phyloP scores from a whole-genome alignment of 53 echinoderm and acorn worm species.

The Hippasteria phrygiana region DNA sequence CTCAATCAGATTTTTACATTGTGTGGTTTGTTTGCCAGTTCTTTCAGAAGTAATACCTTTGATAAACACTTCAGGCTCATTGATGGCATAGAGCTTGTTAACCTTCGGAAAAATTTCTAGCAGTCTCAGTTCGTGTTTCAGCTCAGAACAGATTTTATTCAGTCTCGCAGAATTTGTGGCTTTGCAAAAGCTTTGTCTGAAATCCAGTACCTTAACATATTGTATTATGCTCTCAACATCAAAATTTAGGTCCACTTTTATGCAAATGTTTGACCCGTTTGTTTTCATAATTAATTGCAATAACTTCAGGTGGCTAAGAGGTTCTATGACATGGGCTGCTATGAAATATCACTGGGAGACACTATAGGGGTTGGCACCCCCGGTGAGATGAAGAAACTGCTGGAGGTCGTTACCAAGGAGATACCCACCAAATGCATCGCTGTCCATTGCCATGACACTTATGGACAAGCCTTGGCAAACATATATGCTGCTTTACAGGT shows the following conservation, averaged over 20 bases:
- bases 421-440: constrained; percentile 82
- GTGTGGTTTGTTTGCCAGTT: too few relatives aligned
- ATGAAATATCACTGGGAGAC: constrained; percentile 97
- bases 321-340: constrained; percentile 96
- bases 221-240: too few relatives aligned
- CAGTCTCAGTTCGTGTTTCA: too few relatives aligned
- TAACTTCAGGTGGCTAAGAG: constrained; percentile 83
- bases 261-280: not conserved
- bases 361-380: constrained; percentile 99
- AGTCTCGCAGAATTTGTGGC: too few relatives aligned
- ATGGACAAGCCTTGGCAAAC: constrained; percentile 96
- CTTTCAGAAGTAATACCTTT: too few relatives aligned
- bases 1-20: too few relatives aligned
- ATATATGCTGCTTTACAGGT: constrained; percentile 96
- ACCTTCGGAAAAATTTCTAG: too few relatives aligned
- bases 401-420: constrained; percentile 71
- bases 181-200: too few relatives aligned
- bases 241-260: not conserved
- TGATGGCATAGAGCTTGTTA: too few relatives aligned
- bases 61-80: too few relatives aligned
- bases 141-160: too few relatives aligned
- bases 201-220: too few relatives aligned
- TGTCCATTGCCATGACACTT: constrained; percentile 97
- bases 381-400: constrained; percentile 72
- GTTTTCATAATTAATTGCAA: not conserved